Evolutionary conservation across 2,113 vertebrate genomes (phyloP), one percentile per base, ranked within the genome.

Genomic region (Podilymbus podiceps): DNA sequence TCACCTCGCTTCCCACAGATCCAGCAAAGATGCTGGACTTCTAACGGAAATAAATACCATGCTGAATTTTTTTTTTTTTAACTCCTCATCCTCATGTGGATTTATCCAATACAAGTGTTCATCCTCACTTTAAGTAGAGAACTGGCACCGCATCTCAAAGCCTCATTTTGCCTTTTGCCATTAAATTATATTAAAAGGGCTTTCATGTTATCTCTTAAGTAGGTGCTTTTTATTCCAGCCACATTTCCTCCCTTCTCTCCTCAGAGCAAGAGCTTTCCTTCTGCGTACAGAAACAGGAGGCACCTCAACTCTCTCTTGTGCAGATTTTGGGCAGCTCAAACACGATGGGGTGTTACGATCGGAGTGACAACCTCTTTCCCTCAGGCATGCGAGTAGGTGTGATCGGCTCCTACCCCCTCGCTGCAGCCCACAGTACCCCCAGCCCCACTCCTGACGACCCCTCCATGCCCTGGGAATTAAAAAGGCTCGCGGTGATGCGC

Each of bases 351-450:
- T 18, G 58, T 7, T 55, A 25, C 3, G 3, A 40, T 12, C 8
- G 2, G 30, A 40, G 27, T 7, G 15, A 46, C 15, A 27, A 2
- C 15, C 21, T 15, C 12, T 7, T 42, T 71, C n/a, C 67, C 7
- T 0, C 0, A 2, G 56, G 30, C 4, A 5, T 0, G 4, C 1
- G 0, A 52, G 44, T 2, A 64, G 38, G 28, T 1, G 1, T 13
- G 78, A 19, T 17, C 28, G 16, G 46, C 31, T 69, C 62, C 15
- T 6, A 7, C 20, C 42, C 67, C 18, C 12, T 15, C 1, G 1
- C 59, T 10, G 12, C 52, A 47, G 19, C 59, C 49, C 2, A 0
- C 21, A 40, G 30, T 38, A 8, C 14, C 19, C 15, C 21, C 8
- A 7, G 15, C 5, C 1, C 44, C 35, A 38, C 38, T 33, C 44